These are phyloP conservation scores for Callopanchax toddi DNA, from an alignment of 2,113 vertebrate species.

Conservation along the genomic window DNA sequence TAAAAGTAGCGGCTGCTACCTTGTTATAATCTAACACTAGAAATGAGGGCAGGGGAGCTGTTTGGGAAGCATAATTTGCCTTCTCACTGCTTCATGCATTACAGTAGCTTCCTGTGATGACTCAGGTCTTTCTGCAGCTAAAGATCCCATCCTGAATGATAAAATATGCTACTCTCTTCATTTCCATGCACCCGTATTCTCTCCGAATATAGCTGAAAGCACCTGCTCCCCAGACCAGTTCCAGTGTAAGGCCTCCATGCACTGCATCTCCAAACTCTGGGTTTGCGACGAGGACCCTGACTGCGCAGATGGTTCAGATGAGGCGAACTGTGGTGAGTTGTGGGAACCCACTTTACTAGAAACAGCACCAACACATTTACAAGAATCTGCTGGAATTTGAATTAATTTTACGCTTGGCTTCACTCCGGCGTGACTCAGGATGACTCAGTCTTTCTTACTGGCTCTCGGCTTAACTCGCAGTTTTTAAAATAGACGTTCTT, in stretches of 20 bases:
- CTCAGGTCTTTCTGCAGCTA: not conserved
- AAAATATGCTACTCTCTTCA: not conserved
- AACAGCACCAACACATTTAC: slow-evolving; percentile 31
- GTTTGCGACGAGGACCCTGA: slow-evolving; percentile 98
- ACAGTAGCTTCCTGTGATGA: not conserved
- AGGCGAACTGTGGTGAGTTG: slow-evolving; percentile 95
- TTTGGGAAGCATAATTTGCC: not conserved
- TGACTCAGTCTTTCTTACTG: slow-evolving; percentile 1
- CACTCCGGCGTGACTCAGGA: slow-evolving; percentile 12
- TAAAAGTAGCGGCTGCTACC: slow-evolving; percentile 15
- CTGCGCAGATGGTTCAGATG: slow-evolving; percentile 95
- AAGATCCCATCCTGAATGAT: not conserved
- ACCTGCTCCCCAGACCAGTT: slow-evolving; percentile 98
- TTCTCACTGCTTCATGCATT: not conserved
- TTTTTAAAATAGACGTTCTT: not conserved
- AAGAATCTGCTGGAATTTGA: slow-evolving; percentile 47
- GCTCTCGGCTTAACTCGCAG: not conserved
- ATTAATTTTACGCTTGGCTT: slow-evolving; percentile 56
- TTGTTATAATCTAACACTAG: not conserved
- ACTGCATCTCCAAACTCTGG: slow-evolving; percentile 98
- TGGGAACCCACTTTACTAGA: slow-evolving; percentile 51
- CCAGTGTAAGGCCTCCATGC: slow-evolving; percentile 96
- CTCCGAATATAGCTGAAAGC: slow-evolving; percentile 88
- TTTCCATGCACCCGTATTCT: not conserved
- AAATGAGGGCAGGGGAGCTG: slow-evolving; percentile 8